Evolutionary conservation across 2,888 invertebrate genomes (phyloP), one percentile per base, ranked within the genome.

Genomic region (Lepidocyrtoides sp.): DNA sequence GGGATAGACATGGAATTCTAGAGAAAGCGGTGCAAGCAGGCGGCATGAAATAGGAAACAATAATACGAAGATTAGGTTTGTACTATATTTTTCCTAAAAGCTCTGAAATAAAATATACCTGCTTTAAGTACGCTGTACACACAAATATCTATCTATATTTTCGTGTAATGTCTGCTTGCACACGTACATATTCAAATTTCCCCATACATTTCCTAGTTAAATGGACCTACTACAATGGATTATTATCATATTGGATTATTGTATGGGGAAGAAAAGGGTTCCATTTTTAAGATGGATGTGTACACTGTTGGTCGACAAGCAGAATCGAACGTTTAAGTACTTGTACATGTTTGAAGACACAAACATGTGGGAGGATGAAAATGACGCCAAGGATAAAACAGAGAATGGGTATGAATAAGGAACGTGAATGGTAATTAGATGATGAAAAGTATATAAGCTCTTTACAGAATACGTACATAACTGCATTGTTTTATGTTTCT

Each of bases 381-480:
- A 89, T 83, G 83, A 83, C 82, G 48, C 83, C 75, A 83, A 83
- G 83, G 89, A 89, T 83, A 89, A 48, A 57, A 17, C n/a, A 20
- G 79, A 63, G 91, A 79, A 51, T 85, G 81, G 90, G 63, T 32
- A 79, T 66, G 90, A 84, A 91, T 51, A 83, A 91, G 91, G 79
- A 91, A 79, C 86, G 51, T 79, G 72, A 91, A 86, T 81, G 85
- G 91, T 91, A 91, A 91, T 91, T 91, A 91, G 44, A 85, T 60
- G 29, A 75, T 8, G 72, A 20, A 81, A 91, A n/a, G n/a, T n/a
- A n/a, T n/a, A 84, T 85, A 69, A 90, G 79, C 72, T 85, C 32
- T 54, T 20, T 44, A 66, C 48, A 57, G 69, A 89, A 83, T 54
- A 36, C 82, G 66, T 82, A n/a, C n/a, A n/a, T n/a, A n/a, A n/a